phyloP scores from a whole-genome alignment of 2,113 vertebrate genomes.

The Motacilla alba region DNA sequence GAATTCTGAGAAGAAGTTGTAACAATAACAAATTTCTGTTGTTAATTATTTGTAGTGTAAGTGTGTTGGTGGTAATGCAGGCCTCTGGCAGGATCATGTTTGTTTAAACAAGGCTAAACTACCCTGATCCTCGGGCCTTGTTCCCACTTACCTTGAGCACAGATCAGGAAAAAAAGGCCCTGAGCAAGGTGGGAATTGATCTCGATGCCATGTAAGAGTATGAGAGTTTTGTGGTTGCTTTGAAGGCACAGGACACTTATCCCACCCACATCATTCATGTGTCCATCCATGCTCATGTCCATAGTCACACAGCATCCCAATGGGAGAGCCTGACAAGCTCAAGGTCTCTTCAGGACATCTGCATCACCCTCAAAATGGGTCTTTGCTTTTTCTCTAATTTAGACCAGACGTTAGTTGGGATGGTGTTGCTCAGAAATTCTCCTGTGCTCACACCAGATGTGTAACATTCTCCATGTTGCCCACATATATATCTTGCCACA shows the following conservation, averaged over 20 bases:
- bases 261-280: neutral
- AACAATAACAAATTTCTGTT: neutral
- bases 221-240: neutral
- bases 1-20: neutral
- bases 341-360: neutral
- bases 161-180: neutral
- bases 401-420: neutral
- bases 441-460: neutral
- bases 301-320: fast-evolving
- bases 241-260: neutral
- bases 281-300: neutral
- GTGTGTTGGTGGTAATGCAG: neutral
- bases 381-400: neutral
- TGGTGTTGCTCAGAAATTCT: neutral
- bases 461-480: neutral
- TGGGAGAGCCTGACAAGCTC: neutral
- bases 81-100: neutral
- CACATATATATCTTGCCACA: neutral
- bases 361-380: neutral
- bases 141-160: neutral
- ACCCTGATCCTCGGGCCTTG: fast-evolving
- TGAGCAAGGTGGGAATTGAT: neutral
- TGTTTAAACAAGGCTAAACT: neutral
- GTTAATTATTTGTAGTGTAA: neutral
- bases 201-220: fast-evolving